phyloP scores from a whole-genome alignment of 1,140 invertebrate genomes.

The Drosophila eugracilis region DNA sequence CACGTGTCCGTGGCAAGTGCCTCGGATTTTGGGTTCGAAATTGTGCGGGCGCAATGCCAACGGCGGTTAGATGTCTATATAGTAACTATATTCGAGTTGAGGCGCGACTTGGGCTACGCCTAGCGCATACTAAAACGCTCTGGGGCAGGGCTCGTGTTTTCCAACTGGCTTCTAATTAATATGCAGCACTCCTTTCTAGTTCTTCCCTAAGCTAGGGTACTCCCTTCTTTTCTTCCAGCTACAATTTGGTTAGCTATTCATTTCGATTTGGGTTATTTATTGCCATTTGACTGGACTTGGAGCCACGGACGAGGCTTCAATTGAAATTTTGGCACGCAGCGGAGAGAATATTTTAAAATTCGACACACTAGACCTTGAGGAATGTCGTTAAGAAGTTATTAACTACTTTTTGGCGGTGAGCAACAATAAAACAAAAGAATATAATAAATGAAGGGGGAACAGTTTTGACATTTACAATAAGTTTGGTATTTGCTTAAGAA shows the following conservation, averaged over 20 bases:
- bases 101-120: constrained; percentile 51
- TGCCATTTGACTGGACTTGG: constrained; percentile 14
- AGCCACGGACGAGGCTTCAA: constrained; percentile 8
- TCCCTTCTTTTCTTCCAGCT: background rate
- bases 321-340: constrained; percentile 41
- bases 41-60: constrained; percentile 46
- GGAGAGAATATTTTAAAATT: background rate
- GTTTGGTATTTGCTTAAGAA: background rate
- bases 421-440: constrained; percentile 10
- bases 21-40: constrained; percentile 20
- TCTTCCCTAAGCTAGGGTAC: constrained; percentile 22
- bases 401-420: constrained; percentile 23
- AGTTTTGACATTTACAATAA: background rate
- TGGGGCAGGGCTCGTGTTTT: constrained; percentile 26
- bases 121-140: constrained; percentile 57
- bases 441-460: too few relatives aligned
- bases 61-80: constrained; percentile 19
- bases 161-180: constrained; percentile 65
- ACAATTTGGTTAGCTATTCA: constrained; percentile 56
- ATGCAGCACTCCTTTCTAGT: constrained; percentile 73
- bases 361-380: background rate
- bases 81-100: constrained; percentile 19
- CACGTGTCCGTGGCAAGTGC: constrained; percentile 52
- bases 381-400: constrained; percentile 17
- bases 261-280: constrained; percentile 34